A percentile compares a stretch with the other conserved stretches of the same genome.
Conservation (phyloP, 2,113 vertebrate species). For the Chamaea fasciata region DNA sequence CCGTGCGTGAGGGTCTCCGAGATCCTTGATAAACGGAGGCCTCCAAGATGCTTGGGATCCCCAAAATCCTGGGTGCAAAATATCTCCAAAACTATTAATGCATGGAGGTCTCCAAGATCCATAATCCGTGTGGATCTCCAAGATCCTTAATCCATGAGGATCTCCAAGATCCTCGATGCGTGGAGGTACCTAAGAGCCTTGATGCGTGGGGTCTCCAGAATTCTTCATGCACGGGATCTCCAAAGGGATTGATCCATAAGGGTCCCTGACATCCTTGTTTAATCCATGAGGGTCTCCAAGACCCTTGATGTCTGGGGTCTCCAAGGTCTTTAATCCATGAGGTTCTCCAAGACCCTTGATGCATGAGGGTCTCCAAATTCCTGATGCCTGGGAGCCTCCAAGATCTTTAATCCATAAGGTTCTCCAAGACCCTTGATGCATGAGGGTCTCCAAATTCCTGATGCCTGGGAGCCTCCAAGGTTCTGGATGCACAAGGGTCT, state of each 20-base stretch:
- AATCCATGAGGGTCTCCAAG: not conserved
- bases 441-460: not conserved
- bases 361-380: too few relatives aligned
- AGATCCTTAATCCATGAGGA: too few relatives aligned
- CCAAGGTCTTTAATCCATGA: not conserved
- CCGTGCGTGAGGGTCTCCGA: not conserved
- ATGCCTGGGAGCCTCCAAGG: fast-evolving
- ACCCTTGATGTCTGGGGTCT: not conserved
- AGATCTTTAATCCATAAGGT: fast-evolving
- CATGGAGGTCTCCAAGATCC: not conserved
- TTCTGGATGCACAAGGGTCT: fast-evolving
- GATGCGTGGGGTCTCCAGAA: not conserved
- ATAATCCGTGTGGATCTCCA: fast-evolving
- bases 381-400: too few relatives aligned
- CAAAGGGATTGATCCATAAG: fast-evolving
- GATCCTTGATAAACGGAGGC: not conserved
- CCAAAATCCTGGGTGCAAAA: not conserved
- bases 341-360: too few relatives aligned
- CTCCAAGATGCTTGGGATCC: not conserved
- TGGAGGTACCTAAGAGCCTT: fast-evolving
- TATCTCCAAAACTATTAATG: not conserved
- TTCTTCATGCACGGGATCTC: fast-evolving
- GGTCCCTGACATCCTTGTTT: not conserved
- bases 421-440: not conserved
- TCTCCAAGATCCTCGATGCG: not conserved